Evolutionary conservation across 2,797 vertebrate species (phyloP).

Genomic region (Poeciliopsis paucimaculata): DNA sequence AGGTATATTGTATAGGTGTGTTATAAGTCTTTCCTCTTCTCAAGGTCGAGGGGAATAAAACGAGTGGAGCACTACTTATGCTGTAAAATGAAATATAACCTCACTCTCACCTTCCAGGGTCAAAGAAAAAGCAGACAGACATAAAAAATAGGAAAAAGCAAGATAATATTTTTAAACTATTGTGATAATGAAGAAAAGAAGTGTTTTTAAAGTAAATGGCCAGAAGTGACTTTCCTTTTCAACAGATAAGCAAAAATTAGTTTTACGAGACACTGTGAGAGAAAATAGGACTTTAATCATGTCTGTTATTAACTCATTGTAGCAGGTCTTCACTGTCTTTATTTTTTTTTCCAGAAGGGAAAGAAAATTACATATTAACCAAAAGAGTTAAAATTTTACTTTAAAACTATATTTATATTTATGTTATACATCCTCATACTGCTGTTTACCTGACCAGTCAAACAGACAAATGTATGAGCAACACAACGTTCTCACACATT

Average conservation of each 20-base stretch:
- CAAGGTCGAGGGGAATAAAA: not conserved
- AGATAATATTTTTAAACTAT: not conserved
- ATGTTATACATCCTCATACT: constrained; percentile 30
- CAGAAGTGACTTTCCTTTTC: not conserved
- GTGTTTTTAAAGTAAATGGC: not conserved
- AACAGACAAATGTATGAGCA: constrained; percentile 57
- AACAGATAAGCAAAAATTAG: not conserved
- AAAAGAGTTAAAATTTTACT: constrained; percentile 6
- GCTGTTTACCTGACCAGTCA: constrained; percentile 33
- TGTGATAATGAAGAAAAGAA: not conserved
- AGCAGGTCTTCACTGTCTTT: not conserved
- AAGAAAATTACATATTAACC: not conserved
- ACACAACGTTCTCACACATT: constrained; percentile 54
- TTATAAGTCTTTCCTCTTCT: not conserved
- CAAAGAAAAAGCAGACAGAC: not conserved
- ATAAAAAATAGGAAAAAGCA: not conserved
- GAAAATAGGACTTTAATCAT: not conserved
- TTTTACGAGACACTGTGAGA: not conserved
- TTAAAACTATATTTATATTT: constrained; percentile 41
- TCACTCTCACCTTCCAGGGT: constrained; percentile 2
- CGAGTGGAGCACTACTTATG: not conserved
- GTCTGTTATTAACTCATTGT: not conserved
- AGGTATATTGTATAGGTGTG: not conserved
- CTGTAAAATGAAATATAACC: not conserved
- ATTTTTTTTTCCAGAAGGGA: not conserved